A percentile compares a stretch with the other conserved stretches of the same genome.
Conservation (phyloP, 2,797 vertebrate genomes). For the Rhabdomys pumilio region DNA sequence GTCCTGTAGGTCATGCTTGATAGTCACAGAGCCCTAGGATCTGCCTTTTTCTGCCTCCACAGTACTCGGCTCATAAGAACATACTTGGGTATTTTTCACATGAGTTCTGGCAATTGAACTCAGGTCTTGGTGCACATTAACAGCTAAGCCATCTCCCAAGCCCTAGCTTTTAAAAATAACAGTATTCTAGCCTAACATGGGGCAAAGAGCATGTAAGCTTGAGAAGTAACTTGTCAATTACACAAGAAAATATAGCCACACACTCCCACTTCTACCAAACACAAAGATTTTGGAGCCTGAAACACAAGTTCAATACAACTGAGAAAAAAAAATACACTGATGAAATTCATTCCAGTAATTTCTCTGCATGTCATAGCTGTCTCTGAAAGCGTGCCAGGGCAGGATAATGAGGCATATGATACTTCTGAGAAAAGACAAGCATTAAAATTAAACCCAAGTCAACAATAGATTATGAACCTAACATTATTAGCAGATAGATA, state of each 20-base stretch:
- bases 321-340: neutral
- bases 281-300: neutral
- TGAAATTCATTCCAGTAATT: neutral
- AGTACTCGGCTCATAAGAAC: neutral
- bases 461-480: constrained; percentile 45
- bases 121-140: neutral
- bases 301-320: neutral
- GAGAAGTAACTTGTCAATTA: neutral
- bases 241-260: neutral
- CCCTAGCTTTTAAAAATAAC: neutral
- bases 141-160: neutral
- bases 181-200: neutral
- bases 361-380: neutral
- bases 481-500: constrained; percentile 36
- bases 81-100: neutral
- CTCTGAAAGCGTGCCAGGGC: constrained; percentile 20
- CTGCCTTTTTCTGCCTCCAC: too few relatives aligned
- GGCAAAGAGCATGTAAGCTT: neutral
- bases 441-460: constrained; percentile 61
- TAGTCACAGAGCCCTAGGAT: neutral
- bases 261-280: neutral
- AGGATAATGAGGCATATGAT: neutral
- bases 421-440: neutral
- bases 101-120: neutral
- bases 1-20: neutral